Base-by-base conservation (phyloP, 2,888 invertebrate genomes). In the Chymomyza amoena region DNA sequence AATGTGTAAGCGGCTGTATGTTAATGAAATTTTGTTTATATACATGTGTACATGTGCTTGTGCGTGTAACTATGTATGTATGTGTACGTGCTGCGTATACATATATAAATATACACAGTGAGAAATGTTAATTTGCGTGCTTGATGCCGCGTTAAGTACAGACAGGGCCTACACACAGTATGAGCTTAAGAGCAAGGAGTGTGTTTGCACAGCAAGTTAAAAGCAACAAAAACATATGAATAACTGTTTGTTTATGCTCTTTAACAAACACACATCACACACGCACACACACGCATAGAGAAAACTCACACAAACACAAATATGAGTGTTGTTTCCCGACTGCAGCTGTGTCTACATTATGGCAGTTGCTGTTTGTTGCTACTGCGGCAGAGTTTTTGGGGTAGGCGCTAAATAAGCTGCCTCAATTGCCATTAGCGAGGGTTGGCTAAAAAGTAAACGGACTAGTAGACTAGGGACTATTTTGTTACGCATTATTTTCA, bases 1-100 rank as follows among this genome's bases (percentile, higher is more conserved):
- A 76, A 60, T 32, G 10, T 51, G 28, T 28, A 63, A 52, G 32
- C n/a, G 16, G 7, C n/a, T 45, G 50, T 7, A 81, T 78, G 80
- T 76, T 78, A 83, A 85, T 84, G 86, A 77, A 86, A 77, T 84
- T 85, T 77, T 52, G 69, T 70, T 18, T 54, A 18, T 54, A 54
- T 6, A 16, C 20, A 54, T 54, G 15, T 54, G 20, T 54, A 50
- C 32, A 59, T 28, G 65, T 68, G 51, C 56, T 28, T 69, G 60
- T 54, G 32, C 36, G 61, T 39, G 68, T 60, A 52, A 54, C 64
- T 60, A 51, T 52, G 51, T 63, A 16, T 52, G 25, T 25, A 25
- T 4, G 32, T 32, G 32, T n/a, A n/a, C 32, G 32, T 32, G 7
- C 25, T n/a, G n/a, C n/a, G n/a, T n/a, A n/a, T n/a, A n/a, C n/a